Evolutionary conservation across 2,888 invertebrate species (phyloP).

Genomic region (Drosophila anomelani): DNA sequence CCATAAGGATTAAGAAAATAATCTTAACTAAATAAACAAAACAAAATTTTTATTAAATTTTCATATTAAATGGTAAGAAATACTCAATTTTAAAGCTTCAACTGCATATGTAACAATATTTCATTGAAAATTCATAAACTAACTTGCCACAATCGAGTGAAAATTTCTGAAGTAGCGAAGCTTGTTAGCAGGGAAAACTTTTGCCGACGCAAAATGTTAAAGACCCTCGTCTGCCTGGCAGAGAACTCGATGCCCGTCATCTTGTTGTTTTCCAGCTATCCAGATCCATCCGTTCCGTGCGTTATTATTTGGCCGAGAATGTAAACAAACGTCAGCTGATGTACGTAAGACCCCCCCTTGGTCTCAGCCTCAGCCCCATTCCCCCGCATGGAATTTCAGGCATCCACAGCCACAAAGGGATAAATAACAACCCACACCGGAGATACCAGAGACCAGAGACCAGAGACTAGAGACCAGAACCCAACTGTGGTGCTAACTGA

Average conservation of each 20-base stretch:
- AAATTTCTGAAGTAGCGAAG: not conserved
- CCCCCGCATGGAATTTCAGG: slow-evolving; percentile 2
- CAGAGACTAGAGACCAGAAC: slow-evolving; percentile 10
- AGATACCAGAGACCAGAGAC: not conserved
- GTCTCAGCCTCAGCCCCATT: not conserved
- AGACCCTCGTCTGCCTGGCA: slow-evolving; percentile 7
- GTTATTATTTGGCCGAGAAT: slow-evolving; percentile 56
- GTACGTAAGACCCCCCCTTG: slow-evolving; percentile 42
- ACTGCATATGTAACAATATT: not conserved
- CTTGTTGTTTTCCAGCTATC: slow-evolving; percentile 53
- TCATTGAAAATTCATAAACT: not conserved
- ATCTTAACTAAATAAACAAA: no score
- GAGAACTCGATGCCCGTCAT: slow-evolving; percentile 31
- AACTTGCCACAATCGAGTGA: not conserved
- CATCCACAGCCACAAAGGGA: slow-evolving; percentile 13
- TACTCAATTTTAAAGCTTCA: not conserved
- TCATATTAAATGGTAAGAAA: no score
- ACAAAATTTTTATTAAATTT: no score
- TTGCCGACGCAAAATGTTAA: slow-evolving; percentile 5
- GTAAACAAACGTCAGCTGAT: slow-evolving; percentile 75
- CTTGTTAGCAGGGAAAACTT: slow-evolving; percentile 2
- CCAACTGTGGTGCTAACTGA: slow-evolving; percentile 55
- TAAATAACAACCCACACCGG: slow-evolving; percentile 42
- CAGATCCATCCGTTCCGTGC: slow-evolving; percentile 49
- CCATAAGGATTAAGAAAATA: no score